Conservation (phyloP, 2,797 vertebrate genomes). For the Hapalemur alaotrensis region DNA sequence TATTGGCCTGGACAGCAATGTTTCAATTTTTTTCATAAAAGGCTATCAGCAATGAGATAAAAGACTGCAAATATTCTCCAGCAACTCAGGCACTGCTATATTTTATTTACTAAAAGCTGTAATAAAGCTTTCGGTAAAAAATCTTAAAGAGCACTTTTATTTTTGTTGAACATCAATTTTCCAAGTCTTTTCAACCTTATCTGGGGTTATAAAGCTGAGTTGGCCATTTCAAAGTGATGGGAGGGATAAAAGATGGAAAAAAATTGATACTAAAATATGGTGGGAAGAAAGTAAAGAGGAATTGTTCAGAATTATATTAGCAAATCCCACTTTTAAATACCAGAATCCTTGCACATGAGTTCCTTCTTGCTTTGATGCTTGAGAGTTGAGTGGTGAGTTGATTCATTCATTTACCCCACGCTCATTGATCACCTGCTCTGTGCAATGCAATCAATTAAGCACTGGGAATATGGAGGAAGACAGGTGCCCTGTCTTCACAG, state of each 20-base stretch:
- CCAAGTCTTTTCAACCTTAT: background rate
- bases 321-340: background rate
- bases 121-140: constrained; percentile 43
- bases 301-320: background rate
- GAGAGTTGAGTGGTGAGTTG: background rate
- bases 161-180: constrained; percentile 31
- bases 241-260: background rate
- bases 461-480: background rate
- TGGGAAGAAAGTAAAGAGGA: background rate
- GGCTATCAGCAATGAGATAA: background rate
- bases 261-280: background rate
- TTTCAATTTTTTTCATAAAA: constrained; percentile 39
- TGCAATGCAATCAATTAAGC: background rate
- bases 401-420: background rate
- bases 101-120: constrained; percentile 36
- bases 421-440: background rate
- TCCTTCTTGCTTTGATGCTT: background rate
- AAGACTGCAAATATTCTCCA: constrained; percentile 27
- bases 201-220: background rate
- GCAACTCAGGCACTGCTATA: background rate
- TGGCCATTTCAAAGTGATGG: background rate
- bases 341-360: background rate
- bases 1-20: background rate
- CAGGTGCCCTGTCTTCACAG: background rate
- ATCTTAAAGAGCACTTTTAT: background rate